phyloP scores from a whole-genome alignment of 2,113 vertebrate genomes.

The Plectropomus leopardus region DNA sequence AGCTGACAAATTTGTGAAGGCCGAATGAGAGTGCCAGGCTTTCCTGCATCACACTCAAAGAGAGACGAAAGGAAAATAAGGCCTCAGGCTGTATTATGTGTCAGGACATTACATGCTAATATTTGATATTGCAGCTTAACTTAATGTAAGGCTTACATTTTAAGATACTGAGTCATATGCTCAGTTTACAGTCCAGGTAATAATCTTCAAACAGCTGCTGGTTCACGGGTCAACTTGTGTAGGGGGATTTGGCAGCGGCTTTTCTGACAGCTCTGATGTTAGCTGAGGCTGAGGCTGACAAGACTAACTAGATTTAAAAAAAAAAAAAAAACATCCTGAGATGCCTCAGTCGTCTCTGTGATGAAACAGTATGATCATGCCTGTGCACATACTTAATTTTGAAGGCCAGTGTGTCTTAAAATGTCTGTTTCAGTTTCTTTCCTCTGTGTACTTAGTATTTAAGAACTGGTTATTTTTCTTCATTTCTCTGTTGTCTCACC shows the following conservation, averaged over 20 bases:
- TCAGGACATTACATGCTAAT: conserved; percentile 15
- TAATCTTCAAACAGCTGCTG: conserved; percentile 50
- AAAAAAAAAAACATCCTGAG: conserved; percentile 33
- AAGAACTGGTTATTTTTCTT: background rate
- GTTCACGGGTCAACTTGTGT: conserved; percentile 38
- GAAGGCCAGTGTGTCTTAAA: background rate
- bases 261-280: conserved; percentile 37
- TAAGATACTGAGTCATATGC: conserved; percentile 22
- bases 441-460: background rate
- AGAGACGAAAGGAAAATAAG: background rate
- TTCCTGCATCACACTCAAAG: conserved; percentile 11
- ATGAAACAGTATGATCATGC: conserved; percentile 13
- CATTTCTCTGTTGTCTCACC: background rate
- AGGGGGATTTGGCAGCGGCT: conserved; percentile 27
- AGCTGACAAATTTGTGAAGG: conserved; percentile 22
- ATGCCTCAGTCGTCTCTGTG: conserved; percentile 12
- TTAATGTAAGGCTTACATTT: conserved; percentile 19
- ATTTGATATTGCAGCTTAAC: background rate
- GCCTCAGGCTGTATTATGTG: background rate
- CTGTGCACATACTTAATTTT: background rate
- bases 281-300: conserved; percentile 17
- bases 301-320: conserved; percentile 15
- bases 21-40: background rate
- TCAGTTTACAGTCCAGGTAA: conserved; percentile 24
- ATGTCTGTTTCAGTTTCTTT: background rate